These are phyloP conservation scores for Tachysurus vachellii DNA, from an alignment of 2,113 vertebrate species.

Conservation along the genomic window DNA sequence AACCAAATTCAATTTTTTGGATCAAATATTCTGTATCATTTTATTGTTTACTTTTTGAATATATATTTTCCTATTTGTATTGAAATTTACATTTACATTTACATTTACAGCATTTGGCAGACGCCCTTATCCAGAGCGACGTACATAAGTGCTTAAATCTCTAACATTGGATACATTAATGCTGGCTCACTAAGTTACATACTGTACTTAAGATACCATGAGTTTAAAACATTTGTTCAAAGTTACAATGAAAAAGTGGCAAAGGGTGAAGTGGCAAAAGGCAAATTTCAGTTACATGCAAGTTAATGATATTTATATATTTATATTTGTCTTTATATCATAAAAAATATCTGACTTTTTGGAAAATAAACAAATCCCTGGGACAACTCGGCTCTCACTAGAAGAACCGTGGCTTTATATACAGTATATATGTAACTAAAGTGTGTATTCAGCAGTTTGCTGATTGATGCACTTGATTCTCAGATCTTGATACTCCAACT, in stretches of 20 bases:
- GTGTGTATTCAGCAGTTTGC: slow-evolving; percentile 17
- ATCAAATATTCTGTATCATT: background rate
- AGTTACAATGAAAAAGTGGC: too few relatives aligned
- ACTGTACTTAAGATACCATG: too few relatives aligned
- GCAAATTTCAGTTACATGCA: too few relatives aligned
- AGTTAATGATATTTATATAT: too few relatives aligned
- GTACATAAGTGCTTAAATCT: too few relatives aligned
- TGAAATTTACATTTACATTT: too few relatives aligned
- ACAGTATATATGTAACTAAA: background rate
- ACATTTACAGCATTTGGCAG: too few relatives aligned
- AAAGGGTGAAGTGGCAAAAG: too few relatives aligned
- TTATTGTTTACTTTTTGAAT: background rate
- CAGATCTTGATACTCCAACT: slow-evolving; percentile 37
- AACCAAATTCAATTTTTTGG: background rate
- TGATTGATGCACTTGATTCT: slow-evolving; percentile 18
- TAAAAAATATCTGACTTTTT: background rate
- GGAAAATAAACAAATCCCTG: background rate
- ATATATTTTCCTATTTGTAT: background rate
- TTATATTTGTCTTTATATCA: background rate
- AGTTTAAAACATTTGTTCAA: too few relatives aligned
- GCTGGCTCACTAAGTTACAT: too few relatives aligned
- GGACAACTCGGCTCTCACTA: background rate
- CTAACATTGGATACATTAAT: too few relatives aligned
- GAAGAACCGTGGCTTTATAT: background rate
- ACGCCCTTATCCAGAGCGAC: too few relatives aligned